Base-by-base conservation (phyloP, 2,797 vertebrate species). In the Triplophysa yarkandensis region DNA sequence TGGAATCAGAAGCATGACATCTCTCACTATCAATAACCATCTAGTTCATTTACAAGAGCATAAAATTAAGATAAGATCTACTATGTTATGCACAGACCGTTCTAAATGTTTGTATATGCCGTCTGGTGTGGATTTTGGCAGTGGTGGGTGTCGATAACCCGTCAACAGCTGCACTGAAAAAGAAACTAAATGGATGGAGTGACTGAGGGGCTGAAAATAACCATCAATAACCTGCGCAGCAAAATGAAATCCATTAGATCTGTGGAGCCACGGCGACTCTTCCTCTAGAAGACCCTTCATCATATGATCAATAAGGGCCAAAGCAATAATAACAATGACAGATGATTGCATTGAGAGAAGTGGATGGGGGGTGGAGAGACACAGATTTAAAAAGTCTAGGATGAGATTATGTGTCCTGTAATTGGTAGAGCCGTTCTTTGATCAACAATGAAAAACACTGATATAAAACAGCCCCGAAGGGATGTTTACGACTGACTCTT, bases 181-280 rank as follows among this genome's bases (percentile, higher is more conserved):
- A 82, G 73, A 78, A 78, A 79, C 74, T 71, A 74, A 81, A 79
- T 77, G 71, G 70, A 81, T 77, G 70, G 63, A 68, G 54, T 77
- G 76, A 74, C 73, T 54, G 63, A 68, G 66, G 17, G 76, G 62
- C 66, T 74, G 70, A 71, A 70, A 57, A 80, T 67, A 74, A 70
- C 64, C 63, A 83, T 77, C 61, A 60, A 66, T 80, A 77, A 84
- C 71, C 54, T 57, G 43, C 27, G 41, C 25, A 6, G 69, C 70
- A 72, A 77, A 80, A 83, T 81, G 70, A 81, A 81, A 83, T 69
- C 71, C 64, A 84, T 79, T 81, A 77, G 78, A 80, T 71, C 58
- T 62, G 54, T 39, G 70, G 68, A 78, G 58, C 61, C 73, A 70
- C 61, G 23, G 64, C 41, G 54, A 50, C 68, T 69, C 36, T 50